These are phyloP conservation scores for Petrolisthes cinctipes DNA, from an alignment of 2,888 invertebrate species.

Conservation along the genomic window DNA sequence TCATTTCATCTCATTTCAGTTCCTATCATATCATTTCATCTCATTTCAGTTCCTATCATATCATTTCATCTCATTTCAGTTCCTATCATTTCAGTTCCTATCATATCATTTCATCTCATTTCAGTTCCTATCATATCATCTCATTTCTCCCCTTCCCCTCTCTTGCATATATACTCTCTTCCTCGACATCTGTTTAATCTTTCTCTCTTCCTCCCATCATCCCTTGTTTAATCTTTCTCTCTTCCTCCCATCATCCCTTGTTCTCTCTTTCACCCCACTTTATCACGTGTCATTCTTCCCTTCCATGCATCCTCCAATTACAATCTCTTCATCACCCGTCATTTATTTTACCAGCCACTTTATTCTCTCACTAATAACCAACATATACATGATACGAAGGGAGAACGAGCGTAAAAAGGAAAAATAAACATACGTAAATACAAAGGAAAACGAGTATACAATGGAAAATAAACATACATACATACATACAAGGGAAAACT, in stretches of 20 bases:
- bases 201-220: not conserved
- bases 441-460: too few relatives aligned
- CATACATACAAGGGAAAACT: too few relatives aligned
- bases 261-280: not conserved
- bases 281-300: not conserved
- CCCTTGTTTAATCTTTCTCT: not conserved
- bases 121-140: not conserved
- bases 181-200: not conserved
- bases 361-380: too few relatives aligned
- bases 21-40: not conserved
- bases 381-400: too few relatives aligned
- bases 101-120: not conserved
- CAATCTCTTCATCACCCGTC: too few relatives aligned
- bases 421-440: too few relatives aligned
- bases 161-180: not conserved
- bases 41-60: not conserved
- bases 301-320: not conserved
- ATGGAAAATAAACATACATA: too few relatives aligned
- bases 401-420: too few relatives aligned
- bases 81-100: not conserved
- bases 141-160: not conserved
- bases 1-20: not conserved
- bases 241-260: not conserved
- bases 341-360: too few relatives aligned
- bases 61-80: not conserved